phyloP scores from a whole-genome alignment of 2,113 vertebrate species.

The Pardalotus punctatus region DNA sequence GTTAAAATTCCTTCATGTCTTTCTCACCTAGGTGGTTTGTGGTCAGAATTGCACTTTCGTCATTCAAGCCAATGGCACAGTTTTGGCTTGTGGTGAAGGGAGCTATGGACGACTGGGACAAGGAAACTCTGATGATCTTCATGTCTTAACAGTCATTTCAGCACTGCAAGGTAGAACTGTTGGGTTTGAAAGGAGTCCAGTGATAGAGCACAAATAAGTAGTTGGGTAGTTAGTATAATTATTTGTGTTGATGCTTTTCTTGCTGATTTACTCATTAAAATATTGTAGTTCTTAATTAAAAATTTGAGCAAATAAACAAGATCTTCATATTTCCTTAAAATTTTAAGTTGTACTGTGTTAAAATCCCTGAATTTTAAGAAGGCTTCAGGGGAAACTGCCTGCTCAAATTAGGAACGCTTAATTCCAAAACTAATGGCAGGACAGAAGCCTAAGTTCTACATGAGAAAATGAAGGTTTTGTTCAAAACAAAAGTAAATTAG shows the following conservation, averaged over 20 bases:
- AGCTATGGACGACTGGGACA: slow-evolving; percentile 84
- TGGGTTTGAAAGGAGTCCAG: neutral
- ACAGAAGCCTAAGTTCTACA: neutral
- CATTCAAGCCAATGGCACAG: slow-evolving; percentile 83
- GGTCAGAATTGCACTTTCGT: slow-evolving; percentile 86
- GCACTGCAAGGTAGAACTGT: slow-evolving; percentile 76
- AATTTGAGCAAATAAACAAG: neutral
- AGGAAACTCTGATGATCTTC: slow-evolving; percentile 85
- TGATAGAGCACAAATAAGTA: neutral
- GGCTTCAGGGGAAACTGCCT: neutral
- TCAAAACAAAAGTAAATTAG: neutral
- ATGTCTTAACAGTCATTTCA: slow-evolving; percentile 82
- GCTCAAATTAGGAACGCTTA: neutral
- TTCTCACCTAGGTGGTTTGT: slow-evolving; percentile 76
- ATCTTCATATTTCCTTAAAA: neutral
- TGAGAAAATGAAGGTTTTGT: neutral
- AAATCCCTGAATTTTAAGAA: neutral
- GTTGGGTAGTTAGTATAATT: neutral
- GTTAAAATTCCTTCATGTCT: neutral
- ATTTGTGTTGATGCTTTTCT: neutral
- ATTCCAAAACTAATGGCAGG: neutral
- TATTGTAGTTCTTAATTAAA: neutral
- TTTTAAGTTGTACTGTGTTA: neutral
- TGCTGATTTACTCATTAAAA: neutral
- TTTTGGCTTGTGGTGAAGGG: slow-evolving; percentile 84